Evolutionary conservation across 1,140 invertebrate species (phyloP).

Genomic region (Heliconius nattereri): DNA sequence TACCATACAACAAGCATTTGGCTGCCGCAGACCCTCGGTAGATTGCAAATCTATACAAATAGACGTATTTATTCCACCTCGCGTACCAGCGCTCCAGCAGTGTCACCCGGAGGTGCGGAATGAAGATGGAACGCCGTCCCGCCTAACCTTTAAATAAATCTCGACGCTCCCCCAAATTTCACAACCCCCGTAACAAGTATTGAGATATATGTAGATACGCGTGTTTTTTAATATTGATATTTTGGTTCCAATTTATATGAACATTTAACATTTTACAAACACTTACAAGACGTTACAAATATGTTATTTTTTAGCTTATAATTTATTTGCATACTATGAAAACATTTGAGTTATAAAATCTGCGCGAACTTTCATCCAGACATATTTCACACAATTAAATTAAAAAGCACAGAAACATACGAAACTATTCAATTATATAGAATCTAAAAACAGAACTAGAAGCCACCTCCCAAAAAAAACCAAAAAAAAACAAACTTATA

Average conservation of each 20-base stretch:
- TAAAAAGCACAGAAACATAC: not conserved
- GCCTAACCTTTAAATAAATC: slow-evolving; percentile 57
- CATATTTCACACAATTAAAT: not conserved
- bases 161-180: slow-evolving; percentile 27
- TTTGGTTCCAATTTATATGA: not conserved
- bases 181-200: slow-evolving; percentile 22
- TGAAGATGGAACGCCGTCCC: slow-evolving; percentile 56
- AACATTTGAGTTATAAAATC: not conserved
- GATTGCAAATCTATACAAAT: slow-evolving; percentile 66
- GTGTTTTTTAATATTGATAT: not conserved
- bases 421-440: not conserved
- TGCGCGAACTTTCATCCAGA: not conserved
- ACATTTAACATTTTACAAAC: not conserved
- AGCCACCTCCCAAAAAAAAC: too few relatives aligned
- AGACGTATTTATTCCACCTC: slow-evolving; percentile 59
- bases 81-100: slow-evolving; percentile 50
- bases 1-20: slow-evolving; percentile 22
- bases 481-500: too few relatives aligned
- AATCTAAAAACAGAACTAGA: not conserved
- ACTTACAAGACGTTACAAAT: not conserved
- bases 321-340: too few relatives aligned
- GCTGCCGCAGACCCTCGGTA: slow-evolving; percentile 30
- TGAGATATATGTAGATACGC: not conserved
- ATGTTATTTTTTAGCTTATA: too few relatives aligned
- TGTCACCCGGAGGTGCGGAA: slow-evolving; percentile 51